phyloP scores from a whole-genome alignment of 2,113 vertebrate species.

The Toxotes jaculatrix region DNA sequence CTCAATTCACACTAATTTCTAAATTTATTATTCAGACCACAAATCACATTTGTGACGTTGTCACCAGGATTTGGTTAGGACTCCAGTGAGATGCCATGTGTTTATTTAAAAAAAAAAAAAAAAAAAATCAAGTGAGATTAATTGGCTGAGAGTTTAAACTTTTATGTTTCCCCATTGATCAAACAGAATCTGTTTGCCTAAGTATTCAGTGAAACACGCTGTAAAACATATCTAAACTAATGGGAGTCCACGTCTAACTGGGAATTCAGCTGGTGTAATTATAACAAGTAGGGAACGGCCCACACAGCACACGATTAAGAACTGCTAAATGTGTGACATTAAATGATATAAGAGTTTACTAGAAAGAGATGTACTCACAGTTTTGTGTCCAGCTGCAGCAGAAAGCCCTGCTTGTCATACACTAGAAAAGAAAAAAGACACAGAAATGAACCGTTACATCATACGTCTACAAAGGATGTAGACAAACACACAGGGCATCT shows the following conservation, averaged over 20 bases:
- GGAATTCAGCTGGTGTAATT: slow-evolving; percentile 11
- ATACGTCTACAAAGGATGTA: not conserved
- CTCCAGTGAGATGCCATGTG: not conserved
- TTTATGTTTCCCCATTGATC: slow-evolving; percentile 41
- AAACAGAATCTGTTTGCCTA: slow-evolving; percentile 22
- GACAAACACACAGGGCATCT: not conserved
- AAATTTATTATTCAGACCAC: slow-evolving; percentile 33
- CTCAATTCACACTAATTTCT: slow-evolving; percentile 27
- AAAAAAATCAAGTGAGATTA: slow-evolving; percentile 51
- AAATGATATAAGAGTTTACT: slow-evolving; percentile 14
- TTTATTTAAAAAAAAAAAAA: slow-evolving; percentile 57
- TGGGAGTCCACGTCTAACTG: slow-evolving; percentile 23
- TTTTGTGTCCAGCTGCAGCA: slow-evolving; percentile 94
- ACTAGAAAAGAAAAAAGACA: slow-evolving; percentile 82
- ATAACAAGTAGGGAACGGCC: slow-evolving; percentile 5
- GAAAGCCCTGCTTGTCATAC: slow-evolving; percentile 96
- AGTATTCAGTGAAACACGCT: slow-evolving; percentile 38
- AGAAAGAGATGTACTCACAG: slow-evolving; percentile 88
- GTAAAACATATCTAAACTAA: slow-evolving; percentile 45
- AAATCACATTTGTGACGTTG: slow-evolving; percentile 14
- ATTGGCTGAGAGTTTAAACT: slow-evolving; percentile 55
- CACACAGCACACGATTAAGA: not conserved
- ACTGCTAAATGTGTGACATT: not conserved
- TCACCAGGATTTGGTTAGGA: slow-evolving; percentile 26
- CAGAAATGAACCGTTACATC: slow-evolving; percentile 8